These are phyloP conservation scores for Drosophila testacea DNA, from an alignment of 2,888 invertebrate species.

Conservation along the genomic window DNA sequence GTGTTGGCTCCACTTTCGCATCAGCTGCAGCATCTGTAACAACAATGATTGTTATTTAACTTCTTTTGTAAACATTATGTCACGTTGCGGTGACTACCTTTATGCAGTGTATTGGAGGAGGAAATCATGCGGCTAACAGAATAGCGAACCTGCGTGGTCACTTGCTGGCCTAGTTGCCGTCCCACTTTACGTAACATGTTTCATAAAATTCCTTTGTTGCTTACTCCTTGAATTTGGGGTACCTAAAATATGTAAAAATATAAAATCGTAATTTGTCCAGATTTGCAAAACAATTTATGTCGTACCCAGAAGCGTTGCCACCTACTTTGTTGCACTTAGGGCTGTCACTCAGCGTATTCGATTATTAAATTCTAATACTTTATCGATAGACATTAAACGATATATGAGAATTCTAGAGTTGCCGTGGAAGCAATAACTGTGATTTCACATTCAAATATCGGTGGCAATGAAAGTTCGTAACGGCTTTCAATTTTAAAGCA, in stretches of 20 bases:
- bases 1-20: constrained; percentile 17
- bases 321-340: neutral
- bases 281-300: constrained; percentile 35
- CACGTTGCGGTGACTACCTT: constrained; percentile 58
- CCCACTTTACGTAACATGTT: constrained; percentile 70
- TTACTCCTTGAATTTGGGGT: constrained; percentile 20
- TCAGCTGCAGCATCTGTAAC: constrained; percentile 51
- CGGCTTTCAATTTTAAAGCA: neutral
- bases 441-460: neutral
- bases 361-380: neutral
- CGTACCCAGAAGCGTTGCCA: constrained; percentile 28
- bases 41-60: neutral
- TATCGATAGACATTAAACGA: constrained; percentile 23
- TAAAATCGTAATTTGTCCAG: constrained; percentile 15
- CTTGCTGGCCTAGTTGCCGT: constrained; percentile 47
- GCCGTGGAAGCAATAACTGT: neutral
- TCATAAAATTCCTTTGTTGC: neutral
- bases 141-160: constrained; percentile 48
- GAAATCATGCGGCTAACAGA: constrained; percentile 56
- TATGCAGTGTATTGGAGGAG: constrained; percentile 49
- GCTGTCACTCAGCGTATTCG: neutral
- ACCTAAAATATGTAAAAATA: neutral
- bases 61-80: constrained; percentile 59
- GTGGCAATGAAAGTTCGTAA: neutral
- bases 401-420: neutral